Evolutionary conservation across 2,113 vertebrate species (phyloP).

Genomic region (Sclerurus mexicanus): DNA sequence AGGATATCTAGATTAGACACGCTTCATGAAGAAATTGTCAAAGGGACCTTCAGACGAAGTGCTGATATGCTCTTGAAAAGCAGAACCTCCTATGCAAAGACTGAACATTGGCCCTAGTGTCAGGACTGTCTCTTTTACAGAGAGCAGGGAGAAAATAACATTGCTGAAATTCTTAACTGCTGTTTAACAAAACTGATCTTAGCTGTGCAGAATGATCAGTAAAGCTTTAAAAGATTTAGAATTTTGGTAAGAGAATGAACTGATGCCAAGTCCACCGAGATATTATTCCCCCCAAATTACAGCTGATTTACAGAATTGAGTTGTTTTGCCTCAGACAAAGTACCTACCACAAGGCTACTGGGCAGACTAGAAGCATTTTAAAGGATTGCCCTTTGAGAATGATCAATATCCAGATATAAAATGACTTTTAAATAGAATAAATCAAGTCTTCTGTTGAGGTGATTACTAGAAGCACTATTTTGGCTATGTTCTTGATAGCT

Average conservation of each 20-base stretch:
- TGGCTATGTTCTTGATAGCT: neutral
- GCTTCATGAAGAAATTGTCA: neutral
- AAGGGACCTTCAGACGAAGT: neutral
- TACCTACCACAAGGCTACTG: neutral
- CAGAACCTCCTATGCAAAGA: neutral
- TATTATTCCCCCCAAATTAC: neutral
- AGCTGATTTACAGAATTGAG: neutral
- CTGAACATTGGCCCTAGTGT: neutral
- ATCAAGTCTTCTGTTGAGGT: neutral
- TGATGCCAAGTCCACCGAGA: neutral
- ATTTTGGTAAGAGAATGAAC: neutral
- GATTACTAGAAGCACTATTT: neutral
- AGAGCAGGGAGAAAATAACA: neutral
- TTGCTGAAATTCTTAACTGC: neutral
- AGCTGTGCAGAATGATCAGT: neutral
- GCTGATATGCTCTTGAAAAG: neutral
- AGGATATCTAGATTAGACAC: neutral
- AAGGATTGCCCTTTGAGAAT: neutral
- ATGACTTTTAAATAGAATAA: neutral
- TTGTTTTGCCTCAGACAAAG: neutral
- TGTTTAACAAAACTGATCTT: neutral
- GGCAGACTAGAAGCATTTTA: neutral
- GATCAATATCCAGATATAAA: neutral
- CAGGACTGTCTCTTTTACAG: neutral
- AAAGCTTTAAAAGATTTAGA: neutral